Base-by-base conservation (phyloP, 2,888 invertebrate genomes). In the Drosophila colorata region DNA sequence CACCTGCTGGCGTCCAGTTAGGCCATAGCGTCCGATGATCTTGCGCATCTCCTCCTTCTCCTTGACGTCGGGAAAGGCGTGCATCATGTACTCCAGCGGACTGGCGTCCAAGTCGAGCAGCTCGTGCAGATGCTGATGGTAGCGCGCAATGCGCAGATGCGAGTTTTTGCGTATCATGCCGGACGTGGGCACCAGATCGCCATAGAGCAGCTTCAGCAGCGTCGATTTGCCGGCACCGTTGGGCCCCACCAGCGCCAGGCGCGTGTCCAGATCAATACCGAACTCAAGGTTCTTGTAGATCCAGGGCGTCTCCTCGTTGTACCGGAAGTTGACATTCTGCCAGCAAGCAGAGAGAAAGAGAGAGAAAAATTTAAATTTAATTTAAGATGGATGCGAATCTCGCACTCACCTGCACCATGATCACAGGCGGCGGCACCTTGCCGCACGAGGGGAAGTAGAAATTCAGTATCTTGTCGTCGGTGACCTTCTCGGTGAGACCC, bases 181-280 rank as follows among this genome's bases (percentile, higher is more conserved):
- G 74, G 97, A 97, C 4, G 96, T 95, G 16, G 99, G 99, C 75
- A 97, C 95, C 90, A 99, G 93, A 96, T 99, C 99, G 85, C 98
- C 98, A 87, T 97, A 98, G 0, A 99, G 94, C 70, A 99, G 93
- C 92, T 99, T 99, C 55, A 99, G 93, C 4, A 99, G 94, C 0
- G 99, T 99, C 82, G 98, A 98, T 93, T 99, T 99, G 81, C 99
- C 99, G 58, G 99, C 99, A 82, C 99, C 99, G 92, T 99, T 99
- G 4, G 99, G 99, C 0, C 97, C 99, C 0, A 99, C 99, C 49
- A 99, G 93, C 13, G 99, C 99, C 43, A 99, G 93, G 90, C 96
- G 94, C 0, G 99, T 99, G 91, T 99, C 99, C 75, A 99, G 94
- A 93, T 99, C 99, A 86, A 99, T 98, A 90, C 99, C 99, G 92